phyloP scores from a whole-genome alignment of 2,113 vertebrate genomes.

The Gobiocypris rarus region DNA sequence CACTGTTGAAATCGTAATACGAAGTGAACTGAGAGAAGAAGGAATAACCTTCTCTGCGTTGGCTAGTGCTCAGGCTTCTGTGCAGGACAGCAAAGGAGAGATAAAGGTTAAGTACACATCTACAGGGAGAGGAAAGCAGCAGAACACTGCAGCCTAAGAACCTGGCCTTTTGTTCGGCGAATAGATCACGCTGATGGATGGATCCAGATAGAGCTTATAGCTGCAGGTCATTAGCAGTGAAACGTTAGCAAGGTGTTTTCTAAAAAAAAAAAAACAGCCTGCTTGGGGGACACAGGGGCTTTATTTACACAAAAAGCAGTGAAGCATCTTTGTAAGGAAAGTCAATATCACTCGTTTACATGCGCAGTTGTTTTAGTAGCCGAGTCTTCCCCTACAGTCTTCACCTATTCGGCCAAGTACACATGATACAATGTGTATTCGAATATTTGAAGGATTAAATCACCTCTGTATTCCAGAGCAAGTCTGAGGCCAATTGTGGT shows the following conservation, averaged over 20 bases:
- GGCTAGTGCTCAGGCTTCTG: slow-evolving; percentile 26
- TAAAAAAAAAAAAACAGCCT: neutral
- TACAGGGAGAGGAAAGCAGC: slow-evolving; percentile 55
- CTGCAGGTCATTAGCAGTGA: slow-evolving; percentile 46
- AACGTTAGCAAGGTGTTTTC: slow-evolving; percentile 37
- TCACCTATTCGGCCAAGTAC: neutral
- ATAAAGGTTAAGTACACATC: slow-evolving; percentile 71
- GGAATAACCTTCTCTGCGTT: neutral
- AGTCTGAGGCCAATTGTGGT: neutral
- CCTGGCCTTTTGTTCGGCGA: slow-evolving; percentile 39
- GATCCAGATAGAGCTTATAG: slow-evolving; percentile 20
- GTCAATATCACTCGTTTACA: neutral
- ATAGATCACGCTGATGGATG: slow-evolving; percentile 48
- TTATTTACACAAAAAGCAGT: slow-evolving; percentile 28
- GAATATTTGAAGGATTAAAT: neutral
- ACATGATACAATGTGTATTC: neutral
- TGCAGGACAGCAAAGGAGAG: slow-evolving; percentile 61
- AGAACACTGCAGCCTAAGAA: slow-evolving; percentile 30
- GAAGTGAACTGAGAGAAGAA: slow-evolving; percentile 11
- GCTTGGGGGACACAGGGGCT: slow-evolving; percentile 1
- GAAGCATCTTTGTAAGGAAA: slow-evolving; percentile 12
- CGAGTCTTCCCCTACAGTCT: neutral
- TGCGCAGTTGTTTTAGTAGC: neutral
- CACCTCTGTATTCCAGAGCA: neutral
- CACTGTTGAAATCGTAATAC: neutral